Conservation (phyloP, 2,888 invertebrate genomes). For the Anthophora plumipes region DNA sequence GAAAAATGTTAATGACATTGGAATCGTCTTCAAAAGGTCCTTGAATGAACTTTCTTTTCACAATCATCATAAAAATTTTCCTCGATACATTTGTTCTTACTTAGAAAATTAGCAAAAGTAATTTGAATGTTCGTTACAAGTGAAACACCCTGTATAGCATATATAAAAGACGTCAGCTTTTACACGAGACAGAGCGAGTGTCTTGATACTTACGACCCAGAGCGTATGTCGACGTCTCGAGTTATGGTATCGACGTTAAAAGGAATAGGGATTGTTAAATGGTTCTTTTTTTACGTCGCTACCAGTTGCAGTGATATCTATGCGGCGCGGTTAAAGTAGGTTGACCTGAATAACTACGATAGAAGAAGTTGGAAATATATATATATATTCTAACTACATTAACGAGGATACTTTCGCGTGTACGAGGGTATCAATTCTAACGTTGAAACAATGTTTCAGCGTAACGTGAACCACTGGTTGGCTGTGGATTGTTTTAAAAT, state of each 20-base stretch:
- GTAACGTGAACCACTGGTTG: neutral
- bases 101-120: too few relatives aligned
- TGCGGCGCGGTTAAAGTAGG: neutral
- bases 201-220: too few relatives aligned
- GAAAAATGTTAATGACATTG: too few relatives aligned
- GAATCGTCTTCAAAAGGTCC: too few relatives aligned
- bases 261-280: neutral
- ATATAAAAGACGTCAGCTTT: too few relatives aligned
- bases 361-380: neutral
- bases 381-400: conserved; percentile 7
- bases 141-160: too few relatives aligned
- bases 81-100: too few relatives aligned
- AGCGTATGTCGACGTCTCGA: too few relatives aligned
- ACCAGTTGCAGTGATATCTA: neutral
- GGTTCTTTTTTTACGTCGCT: neutral
- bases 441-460: neutral
- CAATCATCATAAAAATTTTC: too few relatives aligned
- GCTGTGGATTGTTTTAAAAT: neutral
- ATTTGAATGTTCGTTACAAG: too few relatives aligned
- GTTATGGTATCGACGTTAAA: neutral
- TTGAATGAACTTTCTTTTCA: too few relatives aligned
- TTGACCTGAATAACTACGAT: neutral
- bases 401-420: neutral
- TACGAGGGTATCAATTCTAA: neutral
- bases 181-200: too few relatives aligned